phyloP scores from a whole-genome alignment of 2,113 vertebrate genomes.

The Oncorhynchus clarkii region DNA sequence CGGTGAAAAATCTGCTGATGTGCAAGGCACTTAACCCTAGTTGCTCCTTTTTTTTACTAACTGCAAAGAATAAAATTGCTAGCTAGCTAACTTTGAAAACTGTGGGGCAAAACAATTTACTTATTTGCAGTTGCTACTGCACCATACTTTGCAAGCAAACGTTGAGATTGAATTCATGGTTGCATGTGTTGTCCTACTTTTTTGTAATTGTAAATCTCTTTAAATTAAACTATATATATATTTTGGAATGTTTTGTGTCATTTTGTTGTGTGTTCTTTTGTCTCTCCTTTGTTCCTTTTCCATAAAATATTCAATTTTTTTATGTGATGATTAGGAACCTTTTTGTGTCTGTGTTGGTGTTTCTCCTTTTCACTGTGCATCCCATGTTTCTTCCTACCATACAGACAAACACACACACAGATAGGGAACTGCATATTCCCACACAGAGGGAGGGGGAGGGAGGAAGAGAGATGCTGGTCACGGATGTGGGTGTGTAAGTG shows the following conservation, averaged over 20 bases:
- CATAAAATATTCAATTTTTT: background rate
- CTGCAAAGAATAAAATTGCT: too few relatives aligned
- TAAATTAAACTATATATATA: background rate
- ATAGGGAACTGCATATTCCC: background rate
- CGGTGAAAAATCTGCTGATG: too few relatives aligned
- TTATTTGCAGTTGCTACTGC: too few relatives aligned
- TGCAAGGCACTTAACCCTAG: too few relatives aligned
- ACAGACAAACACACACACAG: background rate
- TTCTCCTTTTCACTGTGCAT: background rate
- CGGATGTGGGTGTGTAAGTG: conserved; percentile 40
- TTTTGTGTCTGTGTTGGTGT: background rate
- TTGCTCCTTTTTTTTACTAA: too few relatives aligned
- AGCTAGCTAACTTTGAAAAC: too few relatives aligned
- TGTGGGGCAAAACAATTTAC: too few relatives aligned
- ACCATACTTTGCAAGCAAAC: too few relatives aligned
- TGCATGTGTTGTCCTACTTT: too few relatives aligned
- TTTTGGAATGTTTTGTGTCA: background rate
- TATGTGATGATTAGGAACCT: background rate
- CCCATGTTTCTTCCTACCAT: too few relatives aligned
- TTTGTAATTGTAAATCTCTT: background rate
- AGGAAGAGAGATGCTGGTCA: conserved; percentile 8
- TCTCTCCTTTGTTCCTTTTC: background rate
- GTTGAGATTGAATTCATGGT: background rate
- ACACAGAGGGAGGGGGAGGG: background rate
- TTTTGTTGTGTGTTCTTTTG: background rate